Evolutionary conservation across 2,888 invertebrate species (phyloP).

Genomic region (Sepiola atlantica): DNA sequence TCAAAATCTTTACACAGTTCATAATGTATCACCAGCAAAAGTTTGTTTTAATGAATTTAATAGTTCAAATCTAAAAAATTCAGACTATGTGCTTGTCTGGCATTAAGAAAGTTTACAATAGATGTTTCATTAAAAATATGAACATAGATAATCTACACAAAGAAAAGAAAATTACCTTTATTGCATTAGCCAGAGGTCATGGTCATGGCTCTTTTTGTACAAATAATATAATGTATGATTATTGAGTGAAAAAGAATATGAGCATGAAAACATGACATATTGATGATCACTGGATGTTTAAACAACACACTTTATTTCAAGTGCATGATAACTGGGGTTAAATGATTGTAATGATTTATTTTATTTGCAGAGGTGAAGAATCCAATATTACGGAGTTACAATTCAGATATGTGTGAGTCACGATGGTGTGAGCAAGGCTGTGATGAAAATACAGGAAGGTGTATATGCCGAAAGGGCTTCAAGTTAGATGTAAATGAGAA

Average conservation of each 20-base stretch:
- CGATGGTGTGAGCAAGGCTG: conserved; percentile 64
- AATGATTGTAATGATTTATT: neutral
- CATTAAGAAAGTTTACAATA: neutral
- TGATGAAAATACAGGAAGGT: conserved; percentile 65
- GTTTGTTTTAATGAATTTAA: too few relatives aligned
- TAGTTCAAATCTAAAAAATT: too few relatives aligned
- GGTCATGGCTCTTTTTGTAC: neutral
- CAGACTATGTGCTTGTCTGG: too few relatives aligned
- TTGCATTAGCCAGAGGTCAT: neutral
- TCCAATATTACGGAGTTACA: conserved; percentile 56
- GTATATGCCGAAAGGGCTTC: conserved; percentile 68
- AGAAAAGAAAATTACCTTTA: neutral
- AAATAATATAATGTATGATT: neutral
- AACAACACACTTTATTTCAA: neutral
- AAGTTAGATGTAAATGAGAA: conserved; percentile 53
- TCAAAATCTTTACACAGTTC: too few relatives aligned
- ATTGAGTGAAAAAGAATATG: neutral
- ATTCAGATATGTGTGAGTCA: conserved; percentile 55
- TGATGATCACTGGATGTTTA: neutral
- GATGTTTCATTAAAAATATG: neutral
- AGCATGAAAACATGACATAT: neutral
- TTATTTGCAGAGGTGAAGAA: conserved; percentile 57
- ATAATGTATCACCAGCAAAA: too few relatives aligned
- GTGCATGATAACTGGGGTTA: neutral
- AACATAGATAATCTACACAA: neutral